A percentile compares a stretch with the other conserved stretches of the same genome.
These are phyloP conservation scores for Luidia sarsii DNA, from an alignment of 53 echinoderm and acorn worm species.

Conservation along the genomic window DNA sequence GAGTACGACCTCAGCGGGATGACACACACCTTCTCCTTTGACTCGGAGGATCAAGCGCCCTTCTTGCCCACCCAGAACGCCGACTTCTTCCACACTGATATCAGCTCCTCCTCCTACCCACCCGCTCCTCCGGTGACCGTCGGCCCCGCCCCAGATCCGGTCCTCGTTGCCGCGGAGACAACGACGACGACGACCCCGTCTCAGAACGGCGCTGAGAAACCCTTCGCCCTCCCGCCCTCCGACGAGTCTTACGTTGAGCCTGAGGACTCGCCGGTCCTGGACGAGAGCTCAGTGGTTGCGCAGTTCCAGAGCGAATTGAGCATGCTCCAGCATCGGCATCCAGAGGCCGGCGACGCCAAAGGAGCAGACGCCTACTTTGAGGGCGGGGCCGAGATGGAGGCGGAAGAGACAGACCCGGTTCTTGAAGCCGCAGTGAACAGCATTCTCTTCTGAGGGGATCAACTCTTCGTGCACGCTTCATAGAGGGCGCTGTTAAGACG, in stretches of 20 bases:
- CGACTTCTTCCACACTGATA: constrained; percentile 39
- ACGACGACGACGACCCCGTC: background rate
- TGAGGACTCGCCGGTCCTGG: constrained; percentile 5
- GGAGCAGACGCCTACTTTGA: constrained; percentile 5
- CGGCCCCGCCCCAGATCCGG: background rate
- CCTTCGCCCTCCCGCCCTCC: background rate
- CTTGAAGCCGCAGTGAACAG: constrained; percentile 81
- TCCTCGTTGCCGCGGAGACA: no score
- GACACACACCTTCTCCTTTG: constrained; percentile 12
- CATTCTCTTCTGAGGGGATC: constrained; percentile 60
- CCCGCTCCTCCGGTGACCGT: background rate
- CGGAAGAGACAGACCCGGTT: constrained; percentile 59
- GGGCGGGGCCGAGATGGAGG: background rate
- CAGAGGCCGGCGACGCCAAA: background rate
- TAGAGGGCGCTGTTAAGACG: no score
- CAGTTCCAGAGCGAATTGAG: constrained; percentile 60
- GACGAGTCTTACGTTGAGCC: background rate
- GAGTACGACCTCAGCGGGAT: constrained; percentile 22
- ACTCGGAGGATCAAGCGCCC: constrained; percentile 26
- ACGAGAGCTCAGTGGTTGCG: constrained; percentile 45
- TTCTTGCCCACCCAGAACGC: constrained; percentile 41
- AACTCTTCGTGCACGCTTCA: no score
- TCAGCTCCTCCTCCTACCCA: constrained; percentile 38
- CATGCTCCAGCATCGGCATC: constrained; percentile 34
- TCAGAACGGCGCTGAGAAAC: background rate